Conservation (phyloP, 2,888 invertebrate genomes). For the Nemotelus nigrinus region DNA sequence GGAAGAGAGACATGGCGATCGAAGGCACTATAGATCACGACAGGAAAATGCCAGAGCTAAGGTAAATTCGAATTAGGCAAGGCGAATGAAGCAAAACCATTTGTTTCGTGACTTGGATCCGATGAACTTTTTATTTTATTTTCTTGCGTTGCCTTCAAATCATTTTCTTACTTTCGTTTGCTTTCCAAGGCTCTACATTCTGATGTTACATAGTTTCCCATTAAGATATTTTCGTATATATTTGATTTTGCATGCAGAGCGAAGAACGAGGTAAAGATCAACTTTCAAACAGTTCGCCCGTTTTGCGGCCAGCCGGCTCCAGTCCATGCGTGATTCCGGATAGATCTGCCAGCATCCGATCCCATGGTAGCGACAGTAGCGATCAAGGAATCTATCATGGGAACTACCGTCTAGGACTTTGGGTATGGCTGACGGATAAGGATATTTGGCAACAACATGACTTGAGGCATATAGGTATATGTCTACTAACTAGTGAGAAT, state of each 20-base stretch:
- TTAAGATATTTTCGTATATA: too few species aligned
- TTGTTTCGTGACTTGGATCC: too few species aligned
- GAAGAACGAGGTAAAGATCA: constrained; percentile 80
- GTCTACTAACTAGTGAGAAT: too few species aligned
- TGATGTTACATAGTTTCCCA: too few species aligned
- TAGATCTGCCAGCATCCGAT: constrained; percentile 44
- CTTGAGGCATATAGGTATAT: constrained; percentile 20
- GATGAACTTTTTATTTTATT: too few species aligned
- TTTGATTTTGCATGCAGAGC: constrained; percentile 60
- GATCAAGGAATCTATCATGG: constrained; percentile 77
- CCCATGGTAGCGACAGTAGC: constrained; percentile 53
- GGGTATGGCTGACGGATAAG: constrained; percentile 80
- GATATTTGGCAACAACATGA: constrained; percentile 72
- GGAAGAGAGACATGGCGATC: constrained; percentile 74
- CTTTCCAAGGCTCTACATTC: too few species aligned
- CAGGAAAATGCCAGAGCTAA: constrained; percentile 81
- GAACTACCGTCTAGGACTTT: constrained; percentile 76
- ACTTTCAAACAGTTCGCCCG: constrained; percentile 78
- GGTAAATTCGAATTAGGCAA: constrained; percentile 62
- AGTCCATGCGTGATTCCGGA: constrained; percentile 73
- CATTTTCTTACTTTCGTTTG: too few species aligned
- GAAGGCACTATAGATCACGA: constrained; percentile 73
- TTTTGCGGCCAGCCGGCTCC: constrained; percentile 72
- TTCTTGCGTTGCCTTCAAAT: too few species aligned
- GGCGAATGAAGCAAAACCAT: too few species aligned